phyloP scores from a whole-genome alignment of 2,797 vertebrate species.

The Rhynchonycteris naso region DNA sequence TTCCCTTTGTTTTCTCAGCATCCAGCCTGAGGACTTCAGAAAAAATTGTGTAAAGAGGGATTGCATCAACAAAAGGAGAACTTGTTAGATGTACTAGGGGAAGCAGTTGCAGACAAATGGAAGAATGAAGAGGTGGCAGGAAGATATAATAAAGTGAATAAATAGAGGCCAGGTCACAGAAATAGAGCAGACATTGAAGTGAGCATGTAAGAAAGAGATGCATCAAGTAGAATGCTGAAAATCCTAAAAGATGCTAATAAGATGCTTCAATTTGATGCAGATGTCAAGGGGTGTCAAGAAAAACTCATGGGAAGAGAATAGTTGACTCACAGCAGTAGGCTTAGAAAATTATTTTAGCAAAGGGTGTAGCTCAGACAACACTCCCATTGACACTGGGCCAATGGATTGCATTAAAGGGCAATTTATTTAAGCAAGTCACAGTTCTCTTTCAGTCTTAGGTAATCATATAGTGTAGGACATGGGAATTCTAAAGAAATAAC shows the following conservation, averaged over 20 bases:
- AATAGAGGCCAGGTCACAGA: background rate
- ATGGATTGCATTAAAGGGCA: conserved; percentile 49
- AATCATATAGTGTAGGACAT: background rate
- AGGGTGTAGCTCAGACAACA: conserved; percentile 58
- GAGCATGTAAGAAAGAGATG: background rate
- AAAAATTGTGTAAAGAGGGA: background rate
- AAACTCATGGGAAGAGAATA: background rate
- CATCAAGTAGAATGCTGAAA: background rate
- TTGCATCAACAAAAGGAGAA: background rate
- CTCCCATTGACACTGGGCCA: conserved; percentile 62
- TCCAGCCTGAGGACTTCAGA: background rate
- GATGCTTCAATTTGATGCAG: conserved; percentile 65
- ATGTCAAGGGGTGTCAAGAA: conserved; percentile 63
- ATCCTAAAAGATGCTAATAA: conserved; percentile 54
- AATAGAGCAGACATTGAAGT: background rate
- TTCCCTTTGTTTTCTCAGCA: background rate
- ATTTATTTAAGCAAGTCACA: conserved; percentile 63
- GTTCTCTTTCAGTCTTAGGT: conserved; percentile 60
- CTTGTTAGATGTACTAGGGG: background rate
- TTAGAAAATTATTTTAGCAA: conserved; percentile 71
- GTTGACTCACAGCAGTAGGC: conserved; percentile 52
- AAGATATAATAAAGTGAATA: background rate
- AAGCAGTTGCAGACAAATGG: background rate
- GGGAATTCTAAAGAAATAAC: conserved; percentile 72
- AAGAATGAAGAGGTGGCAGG: background rate